Base-by-base conservation (phyloP, 2,888 invertebrate genomes). In the Temnothorax rugatulus region DNA sequence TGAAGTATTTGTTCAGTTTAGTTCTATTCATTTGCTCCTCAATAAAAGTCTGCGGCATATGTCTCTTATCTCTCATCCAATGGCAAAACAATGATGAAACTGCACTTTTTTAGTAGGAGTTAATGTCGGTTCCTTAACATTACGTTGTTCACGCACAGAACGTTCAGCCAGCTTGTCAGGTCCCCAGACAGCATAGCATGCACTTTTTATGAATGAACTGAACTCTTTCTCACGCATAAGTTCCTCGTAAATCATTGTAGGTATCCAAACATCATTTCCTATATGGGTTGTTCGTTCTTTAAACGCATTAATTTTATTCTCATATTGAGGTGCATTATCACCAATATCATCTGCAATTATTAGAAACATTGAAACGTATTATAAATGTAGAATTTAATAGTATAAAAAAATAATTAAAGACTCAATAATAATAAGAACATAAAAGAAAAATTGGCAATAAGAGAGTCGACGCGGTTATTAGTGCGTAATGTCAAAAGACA, bases 161-260 rank as follows among this genome's bases (percentile, higher is more conserved):
- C 54, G 54, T 54, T 54, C 54, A 54, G 54, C 54, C 54, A 54
- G 54, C 21, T 54, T 54, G 21, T 54, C 54, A 11, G 54, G 54
- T 54, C 29, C 61, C 83, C 5, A 83, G 89, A 54, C 21, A 54
- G 54, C 54, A 54, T 54, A 54, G 21, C 54, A 54, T 4, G 54
- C 21, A 54, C 4, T 54, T 54, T 1, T 54, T 54, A 54, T 54
- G 11, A 54, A 54, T 54, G 21, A 54, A 1, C 21, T 54, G 21
- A 11, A 54, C 21, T 54, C 54, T 54, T 11, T 54, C 21, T 54
- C 54, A 54, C 54, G 54, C 54, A 54, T 54, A 54, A 54, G 54
- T 54, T 54, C 54, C 11, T 54, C 54, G 4, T 54, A 21, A 54
- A 54, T 54, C 4, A 54, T 21, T 54, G 9, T 54, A 54, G 21